These are phyloP conservation scores for Leptoteleia sp. DNA, from an alignment of 1,140 invertebrate genomes.

Conservation along the genomic window DNA sequence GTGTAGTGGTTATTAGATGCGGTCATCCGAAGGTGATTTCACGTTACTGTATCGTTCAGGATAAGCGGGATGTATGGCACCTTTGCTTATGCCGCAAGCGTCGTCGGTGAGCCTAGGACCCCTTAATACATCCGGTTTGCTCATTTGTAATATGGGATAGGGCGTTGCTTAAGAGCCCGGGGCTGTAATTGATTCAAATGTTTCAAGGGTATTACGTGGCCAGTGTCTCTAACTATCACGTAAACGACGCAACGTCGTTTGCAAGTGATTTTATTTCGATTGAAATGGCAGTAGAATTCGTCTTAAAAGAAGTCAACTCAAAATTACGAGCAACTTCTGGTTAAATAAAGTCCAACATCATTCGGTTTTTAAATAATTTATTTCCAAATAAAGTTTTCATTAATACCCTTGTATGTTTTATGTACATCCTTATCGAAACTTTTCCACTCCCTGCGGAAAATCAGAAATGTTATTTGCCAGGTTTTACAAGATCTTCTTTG, in stretches of 20 bases:
- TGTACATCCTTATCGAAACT: too few species aligned
- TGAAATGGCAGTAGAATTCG: background rate
- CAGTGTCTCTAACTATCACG: slow-evolving; percentile 28
- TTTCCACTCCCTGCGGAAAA: too few species aligned
- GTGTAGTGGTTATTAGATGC: slow-evolving; percentile 60
- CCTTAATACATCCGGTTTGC: slow-evolving; percentile 78
- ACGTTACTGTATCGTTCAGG: slow-evolving; percentile 15
- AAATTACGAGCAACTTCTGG: too few species aligned
- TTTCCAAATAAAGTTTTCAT: too few species aligned
- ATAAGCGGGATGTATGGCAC: slow-evolving; percentile 46
- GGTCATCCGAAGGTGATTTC: slow-evolving; percentile 48
- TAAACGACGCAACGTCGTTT: slow-evolving; percentile 15
- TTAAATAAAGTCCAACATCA: too few species aligned
- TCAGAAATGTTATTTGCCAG: too few species aligned
- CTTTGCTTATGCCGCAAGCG: slow-evolving; percentile 20
- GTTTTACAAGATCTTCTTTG: too few species aligned
- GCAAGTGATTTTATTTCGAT: slow-evolving; percentile 15
- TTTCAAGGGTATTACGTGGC: slow-evolving; percentile 69
- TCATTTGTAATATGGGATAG: slow-evolving; percentile 71
- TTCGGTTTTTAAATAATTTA: too few species aligned
- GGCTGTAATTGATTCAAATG: slow-evolving; percentile 79
- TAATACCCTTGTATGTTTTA: too few species aligned
- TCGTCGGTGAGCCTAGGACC: slow-evolving; percentile 58
- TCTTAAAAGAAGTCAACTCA: background rate
- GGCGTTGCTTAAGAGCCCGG: slow-evolving; percentile 70